Evolutionary conservation across 2,113 vertebrate genomes (phyloP).

Genomic region (Gymnarchus niloticus): DNA sequence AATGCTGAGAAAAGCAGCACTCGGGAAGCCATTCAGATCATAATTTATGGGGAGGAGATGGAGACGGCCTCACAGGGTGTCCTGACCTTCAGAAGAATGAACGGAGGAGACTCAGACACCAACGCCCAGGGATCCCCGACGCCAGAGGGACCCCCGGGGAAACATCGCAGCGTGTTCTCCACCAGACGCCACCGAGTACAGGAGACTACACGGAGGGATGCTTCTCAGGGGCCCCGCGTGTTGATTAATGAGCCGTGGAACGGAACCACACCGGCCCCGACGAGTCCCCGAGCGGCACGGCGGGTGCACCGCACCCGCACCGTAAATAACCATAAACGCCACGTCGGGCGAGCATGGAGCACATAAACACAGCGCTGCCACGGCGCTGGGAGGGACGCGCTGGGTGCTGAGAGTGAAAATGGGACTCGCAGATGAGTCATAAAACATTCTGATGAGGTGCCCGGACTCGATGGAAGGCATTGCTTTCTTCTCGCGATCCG

Average conservation of each 20-base stretch:
- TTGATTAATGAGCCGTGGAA: too few species aligned
- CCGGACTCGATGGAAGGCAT: not conserved
- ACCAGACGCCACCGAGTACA: too few species aligned
- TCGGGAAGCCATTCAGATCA: not conserved
- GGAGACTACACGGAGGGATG: too few species aligned
- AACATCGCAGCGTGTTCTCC: too few species aligned
- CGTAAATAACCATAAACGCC: not conserved
- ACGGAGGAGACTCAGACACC: not conserved
- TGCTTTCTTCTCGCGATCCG: not conserved
- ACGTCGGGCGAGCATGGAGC: not conserved
- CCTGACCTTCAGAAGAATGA: not conserved
- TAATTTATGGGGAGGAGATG: not conserved
- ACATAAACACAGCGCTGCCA: not conserved
- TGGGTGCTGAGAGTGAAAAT: not conserved
- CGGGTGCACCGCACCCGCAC: not conserved
- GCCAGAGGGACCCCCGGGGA: too few species aligned
- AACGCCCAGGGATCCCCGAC: too few species aligned
- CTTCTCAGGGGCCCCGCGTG: too few species aligned
- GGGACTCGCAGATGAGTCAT: slow-evolving; percentile 10
- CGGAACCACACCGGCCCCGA: too few species aligned
- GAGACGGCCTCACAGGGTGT: not conserved
- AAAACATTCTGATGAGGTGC: slow-evolving; percentile 9
- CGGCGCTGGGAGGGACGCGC: not conserved
- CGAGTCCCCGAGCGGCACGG: too few species aligned
- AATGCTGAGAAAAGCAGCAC: not conserved